These are phyloP conservation scores for Pammene fasciana DNA, from an alignment of 2,888 invertebrate species.

Conservation along the genomic window DNA sequence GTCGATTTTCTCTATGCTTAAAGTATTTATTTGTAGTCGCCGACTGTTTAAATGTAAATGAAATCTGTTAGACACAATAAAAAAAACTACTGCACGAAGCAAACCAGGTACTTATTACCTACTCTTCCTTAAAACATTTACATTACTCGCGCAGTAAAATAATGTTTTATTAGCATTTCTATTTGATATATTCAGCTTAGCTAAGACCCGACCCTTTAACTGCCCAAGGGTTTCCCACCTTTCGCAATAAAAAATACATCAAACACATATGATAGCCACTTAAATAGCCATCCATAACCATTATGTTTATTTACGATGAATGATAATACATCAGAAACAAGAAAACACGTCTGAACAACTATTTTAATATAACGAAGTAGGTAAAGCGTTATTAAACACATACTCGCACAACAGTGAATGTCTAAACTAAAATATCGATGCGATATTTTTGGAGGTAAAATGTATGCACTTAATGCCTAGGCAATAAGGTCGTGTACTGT, in stretches of 20 bases:
- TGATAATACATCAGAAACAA: conserved; percentile 22
- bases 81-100: not conserved
- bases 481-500: too few species aligned
- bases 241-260: conserved; percentile 38
- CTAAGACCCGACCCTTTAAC: conserved; percentile 28
- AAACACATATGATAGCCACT: conserved; percentile 37
- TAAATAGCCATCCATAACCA: conserved; percentile 40
- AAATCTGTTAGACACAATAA: not conserved
- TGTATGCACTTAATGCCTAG: too few species aligned
- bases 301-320: conserved; percentile 38
- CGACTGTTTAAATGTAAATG: not conserved
- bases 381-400: too few species aligned
- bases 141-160: conserved; percentile 7
- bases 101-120: too few species aligned
- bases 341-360: conserved; percentile 14
- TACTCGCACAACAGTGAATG: too few species aligned
- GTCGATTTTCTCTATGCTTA: conserved; percentile 12
- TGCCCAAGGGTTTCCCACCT: conserved; percentile 38
- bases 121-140: not conserved
- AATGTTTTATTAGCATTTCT: conserved; percentile 8
- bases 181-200: conserved; percentile 16
- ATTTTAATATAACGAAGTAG: too few species aligned
- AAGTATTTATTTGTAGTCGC: not conserved
- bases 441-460: too few species aligned
- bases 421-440: too few species aligned